Evolutionary conservation across 2,113 vertebrate genomes (phyloP).

Genomic region (Engraulis encrasicolus): DNA sequence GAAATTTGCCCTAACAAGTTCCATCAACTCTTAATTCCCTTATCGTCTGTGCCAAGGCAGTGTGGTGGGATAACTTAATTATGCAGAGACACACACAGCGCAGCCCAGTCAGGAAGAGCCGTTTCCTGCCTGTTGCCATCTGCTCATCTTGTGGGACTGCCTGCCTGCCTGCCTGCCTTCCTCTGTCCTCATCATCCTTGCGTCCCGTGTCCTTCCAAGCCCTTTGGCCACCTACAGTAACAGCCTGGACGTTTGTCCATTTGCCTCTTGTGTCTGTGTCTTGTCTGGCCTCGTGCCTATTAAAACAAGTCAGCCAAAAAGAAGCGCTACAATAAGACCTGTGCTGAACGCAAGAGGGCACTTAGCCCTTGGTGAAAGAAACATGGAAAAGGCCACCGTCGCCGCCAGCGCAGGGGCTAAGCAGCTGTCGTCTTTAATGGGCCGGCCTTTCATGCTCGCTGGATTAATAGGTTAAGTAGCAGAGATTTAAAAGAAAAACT

Average conservation of each 20-base stretch:
- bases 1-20: slow-evolving; percentile 9
- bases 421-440: slow-evolving; percentile 27
- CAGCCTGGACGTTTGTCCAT: background rate
- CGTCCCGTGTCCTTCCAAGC: background rate
- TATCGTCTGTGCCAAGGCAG: slow-evolving; percentile 22
- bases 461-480: background rate
- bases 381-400: slow-evolving; percentile 19
- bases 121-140: slow-evolving; percentile 22
- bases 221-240: background rate
- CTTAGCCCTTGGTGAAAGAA: background rate
- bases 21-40: background rate
- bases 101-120: slow-evolving; percentile 31
- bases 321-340: background rate
- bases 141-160: background rate
- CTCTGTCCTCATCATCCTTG: no score
- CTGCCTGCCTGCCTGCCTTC: no score
- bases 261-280: background rate
- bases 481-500: slow-evolving; percentile 1
- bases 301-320: background rate
- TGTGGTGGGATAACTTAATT: slow-evolving; percentile 31
- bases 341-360: background rate
- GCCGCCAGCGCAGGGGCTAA: no score
- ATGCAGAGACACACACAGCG: slow-evolving; percentile 6
- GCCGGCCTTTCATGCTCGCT: background rate
- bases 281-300: background rate